A percentile compares a stretch with the other conserved stretches of the same genome.
phyloP scores from a whole-genome alignment of 1,140 invertebrate genomes.

The Meloidogyne hapla region DNA sequence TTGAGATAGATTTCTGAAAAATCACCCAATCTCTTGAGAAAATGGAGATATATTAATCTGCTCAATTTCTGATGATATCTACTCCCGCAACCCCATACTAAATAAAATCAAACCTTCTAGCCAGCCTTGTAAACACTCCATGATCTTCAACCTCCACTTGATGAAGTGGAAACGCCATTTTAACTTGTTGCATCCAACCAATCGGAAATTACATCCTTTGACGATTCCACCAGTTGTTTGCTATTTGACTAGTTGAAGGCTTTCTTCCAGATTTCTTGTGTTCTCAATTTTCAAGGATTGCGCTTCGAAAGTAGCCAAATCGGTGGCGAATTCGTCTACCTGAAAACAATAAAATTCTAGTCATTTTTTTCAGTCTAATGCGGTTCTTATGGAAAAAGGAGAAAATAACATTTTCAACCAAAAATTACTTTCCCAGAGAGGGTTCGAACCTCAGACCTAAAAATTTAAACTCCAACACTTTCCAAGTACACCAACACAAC shows the following conservation, averaged over 20 bases:
- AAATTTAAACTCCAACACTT: background rate
- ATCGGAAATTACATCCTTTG: conserved; percentile 79
- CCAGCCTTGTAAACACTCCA: conserved; percentile 79
- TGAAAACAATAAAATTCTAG: no score
- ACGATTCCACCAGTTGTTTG: conserved; percentile 34
- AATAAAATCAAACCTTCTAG: conserved; percentile 46
- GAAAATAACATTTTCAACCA: no score
- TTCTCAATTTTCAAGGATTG: background rate
- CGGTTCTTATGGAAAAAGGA: no score
- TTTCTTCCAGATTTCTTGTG: background rate
- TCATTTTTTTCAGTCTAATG: no score
- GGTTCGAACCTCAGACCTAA: background rate
- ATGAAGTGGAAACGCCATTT: no score
- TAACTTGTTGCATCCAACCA: conserved; percentile 83
- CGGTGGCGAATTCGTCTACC: conserved; percentile 5
- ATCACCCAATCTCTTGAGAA: no score
- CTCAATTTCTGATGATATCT: no score
- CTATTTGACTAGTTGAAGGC: background rate
- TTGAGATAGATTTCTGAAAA: no score
- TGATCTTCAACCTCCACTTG: conserved; percentile 84
- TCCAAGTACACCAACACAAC: conserved; percentile 45
- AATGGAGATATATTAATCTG: no score
- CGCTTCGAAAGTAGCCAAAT: conserved; percentile 12
- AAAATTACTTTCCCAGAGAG: no score
- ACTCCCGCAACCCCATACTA: no score